phyloP scores from a whole-genome alignment of 2,797 vertebrate genomes.

The Labroides dimidiatus region DNA sequence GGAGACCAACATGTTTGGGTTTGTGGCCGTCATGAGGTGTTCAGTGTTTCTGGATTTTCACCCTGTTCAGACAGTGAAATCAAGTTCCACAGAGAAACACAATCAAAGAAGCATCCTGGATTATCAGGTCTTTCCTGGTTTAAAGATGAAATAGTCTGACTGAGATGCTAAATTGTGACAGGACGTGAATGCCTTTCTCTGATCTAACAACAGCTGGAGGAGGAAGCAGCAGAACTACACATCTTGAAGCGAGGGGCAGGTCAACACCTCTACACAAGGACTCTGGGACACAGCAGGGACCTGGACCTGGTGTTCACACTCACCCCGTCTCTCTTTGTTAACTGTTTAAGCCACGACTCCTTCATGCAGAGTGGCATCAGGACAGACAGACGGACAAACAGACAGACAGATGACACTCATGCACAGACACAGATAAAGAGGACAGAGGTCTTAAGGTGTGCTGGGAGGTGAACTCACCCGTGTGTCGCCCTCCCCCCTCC shows the following conservation, averaged over 20 bases:
- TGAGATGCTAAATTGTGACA: no score
- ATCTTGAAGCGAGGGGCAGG: conserved; percentile 25
- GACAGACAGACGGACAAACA: conserved; percentile 52
- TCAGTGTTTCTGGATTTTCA: no score
- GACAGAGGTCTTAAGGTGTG: neutral
- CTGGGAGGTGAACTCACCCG: conserved; percentile 85
- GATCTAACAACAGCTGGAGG: neutral
- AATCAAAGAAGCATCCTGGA: no score
- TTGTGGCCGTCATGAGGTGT: no score
- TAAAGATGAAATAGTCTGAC: no score
- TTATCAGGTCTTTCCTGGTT: no score
- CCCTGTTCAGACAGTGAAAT: no score
- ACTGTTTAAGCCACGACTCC: conserved; percentile 86
- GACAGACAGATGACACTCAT: conserved; percentile 15
- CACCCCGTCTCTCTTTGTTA: conserved; percentile 85
- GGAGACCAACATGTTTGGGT: no score
- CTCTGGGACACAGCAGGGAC: conserved; percentile 31
- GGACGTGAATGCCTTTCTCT: neutral
- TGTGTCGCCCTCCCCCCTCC: conserved; percentile 96
- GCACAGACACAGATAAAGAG: conserved; percentile 11
- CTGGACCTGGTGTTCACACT: conserved; percentile 67
- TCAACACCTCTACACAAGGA: conserved; percentile 27
- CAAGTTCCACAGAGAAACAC: no score
- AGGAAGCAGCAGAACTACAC: conserved; percentile 7
- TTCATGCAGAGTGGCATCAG: conserved; percentile 71